Percentiles rank a stretch among this genome's conserved stretches.
These are phyloP conservation scores for Epinotia demarniana DNA, from an alignment of 2,888 invertebrate species.

Conservation along the genomic window DNA sequence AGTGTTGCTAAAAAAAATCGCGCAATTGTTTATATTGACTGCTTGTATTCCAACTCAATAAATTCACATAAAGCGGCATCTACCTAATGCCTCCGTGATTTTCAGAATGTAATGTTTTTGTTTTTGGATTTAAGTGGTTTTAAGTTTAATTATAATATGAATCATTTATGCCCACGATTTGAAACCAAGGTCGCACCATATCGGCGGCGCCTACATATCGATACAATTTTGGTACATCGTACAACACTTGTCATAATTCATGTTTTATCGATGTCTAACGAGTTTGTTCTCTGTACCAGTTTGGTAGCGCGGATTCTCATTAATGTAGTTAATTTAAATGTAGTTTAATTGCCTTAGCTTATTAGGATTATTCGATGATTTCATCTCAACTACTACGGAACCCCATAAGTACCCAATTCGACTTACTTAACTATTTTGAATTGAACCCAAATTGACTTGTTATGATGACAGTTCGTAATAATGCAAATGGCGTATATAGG, in stretches of 20 bases:
- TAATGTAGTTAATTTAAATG: not conserved
- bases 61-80: conserved; percentile 1
- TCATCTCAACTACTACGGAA: not conserved
- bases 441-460: no score
- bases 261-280: conserved; percentile 15
- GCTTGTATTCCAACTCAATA: not conserved
- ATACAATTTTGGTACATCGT: conserved; percentile 26
- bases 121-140: conserved; percentile 11
- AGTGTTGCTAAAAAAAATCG: no score
- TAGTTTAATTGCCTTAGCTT: not conserved
- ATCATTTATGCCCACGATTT: conserved; percentile 31
- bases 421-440: no score
- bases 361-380: not conserved
- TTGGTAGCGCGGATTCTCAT: not conserved
- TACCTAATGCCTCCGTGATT: not conserved
- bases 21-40: conserved; percentile 1
- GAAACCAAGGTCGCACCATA: conserved; percentile 28
- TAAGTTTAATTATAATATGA: conserved; percentile 10
- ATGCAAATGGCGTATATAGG: no score
- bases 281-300: conserved; percentile 15
- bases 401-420: no score
- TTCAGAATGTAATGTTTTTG: conserved; percentile 1
- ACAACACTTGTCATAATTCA: conserved; percentile 33
- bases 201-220: conserved; percentile 40
- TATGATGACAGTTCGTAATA: no score